Conservation (phyloP, 2,797 vertebrate genomes). For the Pristis pectinata region DNA sequence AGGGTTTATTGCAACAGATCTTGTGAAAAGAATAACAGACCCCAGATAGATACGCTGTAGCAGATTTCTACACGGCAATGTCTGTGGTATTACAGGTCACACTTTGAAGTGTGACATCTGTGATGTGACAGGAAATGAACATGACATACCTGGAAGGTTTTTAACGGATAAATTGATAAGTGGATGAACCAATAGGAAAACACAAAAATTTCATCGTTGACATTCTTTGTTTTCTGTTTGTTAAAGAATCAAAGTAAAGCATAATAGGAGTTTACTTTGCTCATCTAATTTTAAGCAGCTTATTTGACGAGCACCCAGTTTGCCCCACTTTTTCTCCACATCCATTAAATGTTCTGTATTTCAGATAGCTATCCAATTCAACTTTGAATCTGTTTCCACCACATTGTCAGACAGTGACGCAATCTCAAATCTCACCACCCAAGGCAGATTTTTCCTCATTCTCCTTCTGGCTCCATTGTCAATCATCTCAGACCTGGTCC, state of each 20-base stretch:
- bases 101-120: background rate
- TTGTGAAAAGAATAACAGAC: background rate
- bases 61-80: background rate
- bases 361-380: background rate
- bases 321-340: background rate
- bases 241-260: background rate
- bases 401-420: background rate
- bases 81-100: no score
- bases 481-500: no score
- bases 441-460: no score
- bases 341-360: background rate
- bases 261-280: background rate
- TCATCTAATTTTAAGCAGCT: background rate
- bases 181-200: background rate
- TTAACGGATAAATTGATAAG: background rate
- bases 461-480: no score
- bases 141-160: background rate
- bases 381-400: background rate
- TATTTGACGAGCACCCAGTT: background rate
- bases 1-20: background rate
- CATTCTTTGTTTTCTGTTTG: background rate
- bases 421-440: no score
- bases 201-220: background rate
- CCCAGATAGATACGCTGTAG: background rate
- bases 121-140: background rate